Percentiles rank a stretch among this genome's conserved stretches.
Conservation (phyloP, 2,797 vertebrate genomes). For the Pelobates cultripes region DNA sequence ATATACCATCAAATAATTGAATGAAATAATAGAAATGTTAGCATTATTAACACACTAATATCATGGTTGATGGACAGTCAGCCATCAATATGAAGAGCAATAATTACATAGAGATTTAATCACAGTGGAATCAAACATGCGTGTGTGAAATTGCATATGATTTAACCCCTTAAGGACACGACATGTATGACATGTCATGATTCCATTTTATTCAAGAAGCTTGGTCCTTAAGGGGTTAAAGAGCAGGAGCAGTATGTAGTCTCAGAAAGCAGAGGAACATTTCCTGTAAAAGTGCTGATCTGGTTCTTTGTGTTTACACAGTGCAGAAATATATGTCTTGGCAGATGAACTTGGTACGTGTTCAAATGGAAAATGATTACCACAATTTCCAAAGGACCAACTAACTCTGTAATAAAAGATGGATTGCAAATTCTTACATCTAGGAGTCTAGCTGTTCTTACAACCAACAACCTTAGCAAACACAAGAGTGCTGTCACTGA, state of each 20-base stretch:
- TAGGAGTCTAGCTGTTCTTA: background rate
- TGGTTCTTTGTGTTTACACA: slow-evolving; percentile 64
- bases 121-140: background rate
- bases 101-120: background rate
- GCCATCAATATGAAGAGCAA: too few relatives aligned
- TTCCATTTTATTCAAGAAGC: too few relatives aligned
- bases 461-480: background rate
- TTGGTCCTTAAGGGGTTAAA: too few relatives aligned
- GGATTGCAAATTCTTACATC: slow-evolving; percentile 38
- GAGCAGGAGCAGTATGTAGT: slow-evolving; percentile 12
- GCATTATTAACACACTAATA: too few relatives aligned
- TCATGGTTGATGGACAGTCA: too few relatives aligned
- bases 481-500: background rate
- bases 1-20: too few relatives aligned
- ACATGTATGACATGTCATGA: too few relatives aligned
- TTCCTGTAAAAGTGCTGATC: slow-evolving; percentile 68
- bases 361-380: slow-evolving; percentile 69
- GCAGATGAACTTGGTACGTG: slow-evolving; percentile 57
- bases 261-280: slow-evolving; percentile 16
- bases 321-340: slow-evolving; percentile 70
- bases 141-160: background rate
- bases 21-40: too few relatives aligned
- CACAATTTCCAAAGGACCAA: slow-evolving; percentile 68
- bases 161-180: too few relatives aligned
- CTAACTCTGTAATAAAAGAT: slow-evolving; percentile 65